Conservation (phyloP, 2,797 vertebrate species). For the Zalophus californianus region DNA sequence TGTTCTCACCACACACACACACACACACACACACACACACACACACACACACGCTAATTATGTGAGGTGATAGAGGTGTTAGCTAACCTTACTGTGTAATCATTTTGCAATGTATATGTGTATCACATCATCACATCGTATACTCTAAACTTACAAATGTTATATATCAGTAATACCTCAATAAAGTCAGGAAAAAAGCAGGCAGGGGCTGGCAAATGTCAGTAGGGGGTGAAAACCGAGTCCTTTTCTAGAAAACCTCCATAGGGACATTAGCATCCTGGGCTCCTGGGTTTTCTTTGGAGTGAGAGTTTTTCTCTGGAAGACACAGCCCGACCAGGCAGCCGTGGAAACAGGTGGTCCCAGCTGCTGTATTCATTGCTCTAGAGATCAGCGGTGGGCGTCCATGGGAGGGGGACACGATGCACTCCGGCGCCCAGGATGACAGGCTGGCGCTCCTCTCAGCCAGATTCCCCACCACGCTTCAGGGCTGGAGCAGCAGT, state of each 20-base stretch:
- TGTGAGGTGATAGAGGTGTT: neutral
- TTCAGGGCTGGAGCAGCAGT: slow-evolving; percentile 29
- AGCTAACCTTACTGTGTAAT: neutral
- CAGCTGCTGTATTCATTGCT: neutral
- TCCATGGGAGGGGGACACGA: neutral
- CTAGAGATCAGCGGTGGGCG: neutral
- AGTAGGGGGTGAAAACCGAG: neutral
- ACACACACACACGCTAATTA: neutral
- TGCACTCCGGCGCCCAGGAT: neutral
- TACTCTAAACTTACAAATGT: neutral
- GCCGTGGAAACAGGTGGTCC: neutral
- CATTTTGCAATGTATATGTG: neutral
- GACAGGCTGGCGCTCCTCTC: neutral
- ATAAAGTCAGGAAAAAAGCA: neutral
- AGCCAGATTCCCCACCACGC: neutral
- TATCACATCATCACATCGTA: neutral
- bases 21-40: too few relatives aligned
- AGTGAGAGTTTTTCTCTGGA: neutral
- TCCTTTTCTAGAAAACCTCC: neutral
- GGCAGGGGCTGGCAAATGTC: neutral
- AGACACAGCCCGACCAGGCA: neutral
- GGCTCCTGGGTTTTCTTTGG: slow-evolving; percentile 36
- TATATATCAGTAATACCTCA: neutral
- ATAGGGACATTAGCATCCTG: neutral
- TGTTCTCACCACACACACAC: neutral